These are phyloP conservation scores for Hypotaenidia philippensis DNA, from an alignment of 2,797 vertebrate genomes.

Conservation along the genomic window DNA sequence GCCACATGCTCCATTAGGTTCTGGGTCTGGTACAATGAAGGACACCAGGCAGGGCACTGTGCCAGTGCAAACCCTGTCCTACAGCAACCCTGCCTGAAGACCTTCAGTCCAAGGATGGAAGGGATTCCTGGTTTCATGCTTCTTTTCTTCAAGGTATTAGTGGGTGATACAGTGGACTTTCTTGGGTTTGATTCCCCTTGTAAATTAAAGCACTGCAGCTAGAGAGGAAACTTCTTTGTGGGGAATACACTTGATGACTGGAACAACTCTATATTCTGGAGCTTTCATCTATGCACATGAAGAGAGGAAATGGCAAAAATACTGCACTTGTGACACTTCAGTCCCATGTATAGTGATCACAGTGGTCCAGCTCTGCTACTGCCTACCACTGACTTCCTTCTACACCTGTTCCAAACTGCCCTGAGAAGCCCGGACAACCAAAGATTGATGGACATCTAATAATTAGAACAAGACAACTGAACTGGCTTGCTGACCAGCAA, in stretches of 20 bases:
- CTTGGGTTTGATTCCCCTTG: neutral
- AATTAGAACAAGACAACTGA: neutral
- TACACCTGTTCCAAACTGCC: neutral
- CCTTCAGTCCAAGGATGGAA: neutral
- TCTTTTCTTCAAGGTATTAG: neutral
- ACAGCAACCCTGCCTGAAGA: neutral
- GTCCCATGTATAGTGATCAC: neutral
- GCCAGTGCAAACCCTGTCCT: neutral
- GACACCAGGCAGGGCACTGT: neutral
- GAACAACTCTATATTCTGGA: neutral
- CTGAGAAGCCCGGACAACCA: neutral
- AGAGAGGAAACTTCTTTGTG: neutral
- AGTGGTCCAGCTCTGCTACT: neutral
- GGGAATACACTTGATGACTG: neutral
- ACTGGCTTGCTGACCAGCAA: neutral
- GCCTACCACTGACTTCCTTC: neutral
- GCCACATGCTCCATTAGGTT: fast-evolving
- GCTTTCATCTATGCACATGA: neutral
- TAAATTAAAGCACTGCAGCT: neutral
- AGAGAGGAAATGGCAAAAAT: neutral
- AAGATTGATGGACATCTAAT: neutral
- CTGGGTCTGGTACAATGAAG: neutral
- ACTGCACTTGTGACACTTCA: neutral
- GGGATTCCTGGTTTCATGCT: neutral
- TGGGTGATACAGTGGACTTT: neutral